A percentile compares a stretch with the other conserved stretches of the same genome.
Conservation (phyloP, 1,140 invertebrate species). For the Bombus confusus region DNA sequence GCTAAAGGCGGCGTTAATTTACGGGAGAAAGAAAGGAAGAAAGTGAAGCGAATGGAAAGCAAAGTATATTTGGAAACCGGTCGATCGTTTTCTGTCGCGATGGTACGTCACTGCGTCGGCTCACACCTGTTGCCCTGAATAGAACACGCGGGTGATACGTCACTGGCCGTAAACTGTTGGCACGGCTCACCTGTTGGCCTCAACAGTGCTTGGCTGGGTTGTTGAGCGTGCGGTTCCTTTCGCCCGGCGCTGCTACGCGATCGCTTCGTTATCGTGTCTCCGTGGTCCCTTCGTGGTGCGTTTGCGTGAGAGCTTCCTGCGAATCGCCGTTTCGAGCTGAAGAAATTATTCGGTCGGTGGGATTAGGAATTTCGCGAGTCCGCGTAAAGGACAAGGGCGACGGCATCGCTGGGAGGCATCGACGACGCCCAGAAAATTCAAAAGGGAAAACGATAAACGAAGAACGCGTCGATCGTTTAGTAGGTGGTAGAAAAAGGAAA, state of each 20-base stretch:
- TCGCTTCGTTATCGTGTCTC: slow-evolving; percentile 32
- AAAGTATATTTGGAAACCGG: not conserved
- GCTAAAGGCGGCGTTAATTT: too few relatives aligned
- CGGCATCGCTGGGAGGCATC: not conserved
- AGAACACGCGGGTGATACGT: slow-evolving; percentile 64
- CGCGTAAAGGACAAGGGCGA: not conserved
- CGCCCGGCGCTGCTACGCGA: slow-evolving; percentile 45
- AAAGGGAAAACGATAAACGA: slow-evolving; percentile 19
- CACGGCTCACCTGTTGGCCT: slow-evolving; percentile 76
- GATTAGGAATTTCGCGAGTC: too few relatives aligned
- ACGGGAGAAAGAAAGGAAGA: not conserved
- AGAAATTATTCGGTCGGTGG: not conserved
- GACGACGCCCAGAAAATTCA: slow-evolving; percentile 33
- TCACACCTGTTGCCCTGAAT: slow-evolving; percentile 69
- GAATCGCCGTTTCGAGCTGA: not conserved
- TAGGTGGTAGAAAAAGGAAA: not conserved
- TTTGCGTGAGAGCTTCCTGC: not conserved
- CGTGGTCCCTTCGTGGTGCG: not conserved
- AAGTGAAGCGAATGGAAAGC: not conserved
- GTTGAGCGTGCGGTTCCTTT: slow-evolving; percentile 69
- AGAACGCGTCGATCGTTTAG: not conserved
- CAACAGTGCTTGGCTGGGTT: slow-evolving; percentile 72
- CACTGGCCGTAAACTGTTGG: slow-evolving; percentile 72
- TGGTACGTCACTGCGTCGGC: slow-evolving; percentile 45
- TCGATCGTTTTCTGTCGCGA: not conserved